Percentiles rank a stretch among this genome's conserved stretches.
Conservation (phyloP, 2,113 vertebrate genomes). For the Cynopterus brachyotis region DNA sequence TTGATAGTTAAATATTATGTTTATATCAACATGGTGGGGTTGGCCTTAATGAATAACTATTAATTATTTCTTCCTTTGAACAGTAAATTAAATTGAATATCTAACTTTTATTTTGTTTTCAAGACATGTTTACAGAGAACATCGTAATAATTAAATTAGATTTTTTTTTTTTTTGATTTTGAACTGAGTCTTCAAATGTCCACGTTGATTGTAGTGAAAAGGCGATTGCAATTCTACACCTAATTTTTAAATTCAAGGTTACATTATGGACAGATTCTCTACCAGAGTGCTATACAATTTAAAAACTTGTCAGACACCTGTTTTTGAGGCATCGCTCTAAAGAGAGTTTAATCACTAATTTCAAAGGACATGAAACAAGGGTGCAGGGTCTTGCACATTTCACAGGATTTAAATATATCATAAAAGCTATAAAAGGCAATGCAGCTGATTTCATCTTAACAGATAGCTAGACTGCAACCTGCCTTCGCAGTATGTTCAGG, state of each 20-base stretch:
- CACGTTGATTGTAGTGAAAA: neutral
- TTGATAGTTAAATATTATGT: neutral
- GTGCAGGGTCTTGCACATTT: neutral
- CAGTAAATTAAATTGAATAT: slow-evolving; percentile 22
- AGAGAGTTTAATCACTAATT: neutral
- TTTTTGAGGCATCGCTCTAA: neutral
- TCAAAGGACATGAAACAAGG: neutral
- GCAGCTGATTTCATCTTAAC: neutral
- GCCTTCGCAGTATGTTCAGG: neutral
- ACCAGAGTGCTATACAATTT: neutral
- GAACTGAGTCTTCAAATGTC: neutral
- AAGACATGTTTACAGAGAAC: neutral
- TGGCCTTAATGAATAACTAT: neutral
- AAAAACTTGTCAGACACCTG: neutral
- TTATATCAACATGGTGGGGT: neutral
- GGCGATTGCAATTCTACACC: neutral
- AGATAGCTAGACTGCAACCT: neutral
- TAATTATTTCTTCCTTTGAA: neutral
- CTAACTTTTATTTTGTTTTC: slow-evolving; percentile 27
- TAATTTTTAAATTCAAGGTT: neutral
- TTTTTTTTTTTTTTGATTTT: neutral
- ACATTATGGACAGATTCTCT: neutral
- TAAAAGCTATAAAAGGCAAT: neutral
- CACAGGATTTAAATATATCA: neutral
- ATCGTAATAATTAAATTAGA: slow-evolving; percentile 36